Evolutionary conservation across 2,113 vertebrate species (phyloP), one percentile per base, ranked within the genome.

Genomic region (Chlamydotis undulata): DNA sequence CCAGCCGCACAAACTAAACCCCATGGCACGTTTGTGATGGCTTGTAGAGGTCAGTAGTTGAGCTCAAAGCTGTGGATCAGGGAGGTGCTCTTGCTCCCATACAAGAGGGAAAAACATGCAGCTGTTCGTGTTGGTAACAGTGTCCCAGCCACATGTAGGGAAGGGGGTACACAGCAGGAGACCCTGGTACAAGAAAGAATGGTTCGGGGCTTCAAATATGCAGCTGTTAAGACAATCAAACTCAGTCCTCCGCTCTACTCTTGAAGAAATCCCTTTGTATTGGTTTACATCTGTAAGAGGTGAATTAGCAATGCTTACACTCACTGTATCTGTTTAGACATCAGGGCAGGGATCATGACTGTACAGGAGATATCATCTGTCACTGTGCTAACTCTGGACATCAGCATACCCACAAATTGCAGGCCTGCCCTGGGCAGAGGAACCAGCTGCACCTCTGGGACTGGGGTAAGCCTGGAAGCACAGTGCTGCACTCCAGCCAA

Each of bases 301-400:
- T 24, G 47, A 63, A 43, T 63, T 41, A 75, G 24, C 61, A 45
- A 37, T 14, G 6, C 25, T 68, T 89, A 28, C 21, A 50, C 63
- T 57, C 37, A 18, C 31, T 60, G 39, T 28, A 7, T 25, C 81
- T 45, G 10, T 39, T 57, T 17, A 61, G 55, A 37, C 6, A 31
- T 18, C 59, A 64, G 31, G 11, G 61, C 33, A 77, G 50, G 28
- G 35, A 77, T 18, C 1, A 1, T 11, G 37, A 52, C 23, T 28
- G 9, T 17, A 8, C 18, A 22, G 6, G 12, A 61, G 49, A 23
- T 29, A 47, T 2, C 2, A 0, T 14, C 82, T 29, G 7, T n/a
- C 2, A 6, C 12, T 1, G 0, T 23, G 14, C 57, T 19, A 39
- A 45, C 19, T n/a, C 33, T 21, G 24, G 77, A 39, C 41, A 47